Evolutionary conservation across 2,888 invertebrate genomes (phyloP).

Genomic region (Pristionchus entomophagus): DNA sequence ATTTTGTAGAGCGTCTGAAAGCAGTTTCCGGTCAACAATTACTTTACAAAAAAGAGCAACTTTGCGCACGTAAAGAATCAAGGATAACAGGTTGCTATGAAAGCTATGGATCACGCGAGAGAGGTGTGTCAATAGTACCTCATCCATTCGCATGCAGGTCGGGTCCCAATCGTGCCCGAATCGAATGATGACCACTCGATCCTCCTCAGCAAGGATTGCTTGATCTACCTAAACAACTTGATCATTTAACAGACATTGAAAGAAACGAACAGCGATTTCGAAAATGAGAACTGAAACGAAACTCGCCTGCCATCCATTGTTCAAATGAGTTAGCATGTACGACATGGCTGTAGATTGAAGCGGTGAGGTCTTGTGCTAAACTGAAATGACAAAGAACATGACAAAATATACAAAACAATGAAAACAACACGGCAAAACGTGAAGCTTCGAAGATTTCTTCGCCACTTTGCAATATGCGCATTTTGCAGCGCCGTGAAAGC

Average conservation of each 20-base stretch:
- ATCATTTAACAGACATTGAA: not conserved
- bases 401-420: no score
- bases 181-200: slow-evolving; percentile 95
- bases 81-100: no score
- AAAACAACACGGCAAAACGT: no score
- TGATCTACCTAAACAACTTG: slow-evolving; percentile 87
- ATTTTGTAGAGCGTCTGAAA: slow-evolving; percentile 85
- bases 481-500: no score
- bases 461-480: no score
- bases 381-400: no score
- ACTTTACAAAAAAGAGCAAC: no score
- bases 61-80: no score
- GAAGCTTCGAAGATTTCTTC: no score
- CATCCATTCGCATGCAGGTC: slow-evolving; percentile 99
- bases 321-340: slow-evolving; percentile 99
- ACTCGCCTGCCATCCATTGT: slow-evolving; percentile 94
- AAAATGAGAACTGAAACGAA: not conserved
- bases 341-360: slow-evolving; percentile 84
- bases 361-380: no score
- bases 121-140: slow-evolving; percentile 82
- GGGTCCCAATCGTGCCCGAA: slow-evolving; percentile 99
- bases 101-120: no score
- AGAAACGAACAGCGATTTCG: not conserved
- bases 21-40: no score
- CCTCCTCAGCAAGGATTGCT: slow-evolving; percentile 98